Conservation (phyloP, 2,113 vertebrate genomes). For the Cryptotis parvus region DNA sequence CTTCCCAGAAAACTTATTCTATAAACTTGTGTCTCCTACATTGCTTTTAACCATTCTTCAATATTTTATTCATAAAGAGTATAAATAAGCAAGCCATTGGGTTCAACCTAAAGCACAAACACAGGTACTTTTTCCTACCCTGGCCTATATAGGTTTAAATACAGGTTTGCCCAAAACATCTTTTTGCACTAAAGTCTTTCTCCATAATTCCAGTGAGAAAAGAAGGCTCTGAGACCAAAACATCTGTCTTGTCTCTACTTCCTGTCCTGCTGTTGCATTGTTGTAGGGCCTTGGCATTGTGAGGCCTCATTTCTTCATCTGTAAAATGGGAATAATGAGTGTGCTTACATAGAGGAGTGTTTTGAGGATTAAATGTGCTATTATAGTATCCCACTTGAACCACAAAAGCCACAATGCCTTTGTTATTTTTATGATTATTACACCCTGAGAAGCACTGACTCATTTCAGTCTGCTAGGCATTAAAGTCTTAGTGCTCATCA, state of each 20-base stretch:
- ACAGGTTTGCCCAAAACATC: not conserved
- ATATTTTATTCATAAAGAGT: conserved; percentile 46
- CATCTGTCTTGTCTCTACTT: not conserved
- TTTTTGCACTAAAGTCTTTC: conserved; percentile 4
- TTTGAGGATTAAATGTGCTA: conserved; percentile 3
- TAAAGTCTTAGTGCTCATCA: not conserved
- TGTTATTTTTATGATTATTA: not conserved
- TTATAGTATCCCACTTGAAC: not conserved
- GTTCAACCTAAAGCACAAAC: conserved; percentile 30
- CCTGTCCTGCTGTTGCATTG: not conserved
- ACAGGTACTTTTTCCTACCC: conserved; percentile 12
- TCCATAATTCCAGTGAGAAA: not conserved
- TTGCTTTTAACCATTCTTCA: conserved; percentile 51
- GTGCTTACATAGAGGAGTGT: not conserved
- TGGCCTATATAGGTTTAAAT: not conserved
- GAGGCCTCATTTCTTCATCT: conserved; percentile 18
- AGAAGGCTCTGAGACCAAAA: not conserved
- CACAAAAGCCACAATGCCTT: not conserved
- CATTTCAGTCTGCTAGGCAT: not conserved
- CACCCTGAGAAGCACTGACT: not conserved
- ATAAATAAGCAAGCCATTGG: conserved; percentile 29
- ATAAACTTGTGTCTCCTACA: not conserved
- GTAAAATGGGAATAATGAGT: conserved; percentile 9
- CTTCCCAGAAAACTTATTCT: conserved; percentile 41
- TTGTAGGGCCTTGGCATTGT: not conserved